Evolutionary conservation across 2,888 invertebrate genomes (phyloP).

Genomic region (Ectemnius cavifrons): DNA sequence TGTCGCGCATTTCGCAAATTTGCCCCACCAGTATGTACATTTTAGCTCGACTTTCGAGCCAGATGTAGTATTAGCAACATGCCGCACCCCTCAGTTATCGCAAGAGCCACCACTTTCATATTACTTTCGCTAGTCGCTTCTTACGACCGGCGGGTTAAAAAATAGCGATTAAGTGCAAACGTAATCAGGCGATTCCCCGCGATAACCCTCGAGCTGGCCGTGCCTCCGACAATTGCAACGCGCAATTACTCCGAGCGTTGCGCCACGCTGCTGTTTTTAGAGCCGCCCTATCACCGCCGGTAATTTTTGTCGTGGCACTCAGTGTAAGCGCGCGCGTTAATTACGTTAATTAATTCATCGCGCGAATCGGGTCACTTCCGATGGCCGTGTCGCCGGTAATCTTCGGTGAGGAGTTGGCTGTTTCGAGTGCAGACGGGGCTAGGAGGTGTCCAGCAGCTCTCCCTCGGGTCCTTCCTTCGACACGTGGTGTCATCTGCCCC

Average conservation of each 20-base stretch:
- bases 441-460: no score
- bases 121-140: not conserved
- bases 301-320: not conserved
- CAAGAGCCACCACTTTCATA: not conserved
- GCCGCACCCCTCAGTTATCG: not conserved
- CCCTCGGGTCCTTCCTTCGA: no score
- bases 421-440: not conserved
- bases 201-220: not conserved
- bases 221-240: not conserved
- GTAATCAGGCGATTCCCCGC: slow-evolving; percentile 16
- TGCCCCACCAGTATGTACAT: slow-evolving; percentile 23
- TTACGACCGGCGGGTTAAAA: slow-evolving; percentile 10
- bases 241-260: not conserved
- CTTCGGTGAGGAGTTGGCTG: not conserved
- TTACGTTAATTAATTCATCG: slow-evolving; percentile 16
- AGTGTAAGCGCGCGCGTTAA: slow-evolving; percentile 3
- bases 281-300: not conserved
- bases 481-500: no score
- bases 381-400: not conserved
- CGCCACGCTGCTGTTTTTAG: no score
- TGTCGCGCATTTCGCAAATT: slow-evolving; percentile 41
- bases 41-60: not conserved
- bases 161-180: slow-evolving; percentile 23
- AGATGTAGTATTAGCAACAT: no score
- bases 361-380: slow-evolving; percentile 9